Base-by-base conservation (phyloP, 2,888 invertebrate species). In the Drosophila suboccidentalis region DNA sequence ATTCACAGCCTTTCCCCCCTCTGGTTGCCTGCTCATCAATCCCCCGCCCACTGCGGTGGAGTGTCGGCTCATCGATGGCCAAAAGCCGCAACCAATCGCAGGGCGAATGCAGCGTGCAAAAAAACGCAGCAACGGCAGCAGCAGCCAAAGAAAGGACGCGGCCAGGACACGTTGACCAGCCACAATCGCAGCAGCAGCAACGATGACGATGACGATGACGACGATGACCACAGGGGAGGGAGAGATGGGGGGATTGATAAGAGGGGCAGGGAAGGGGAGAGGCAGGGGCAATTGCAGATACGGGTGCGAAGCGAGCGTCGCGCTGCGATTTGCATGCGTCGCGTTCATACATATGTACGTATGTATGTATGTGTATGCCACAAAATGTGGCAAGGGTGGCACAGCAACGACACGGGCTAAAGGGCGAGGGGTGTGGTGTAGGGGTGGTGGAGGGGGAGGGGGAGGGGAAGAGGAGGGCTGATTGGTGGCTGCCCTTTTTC, bases 311-410 rank as follows among this genome's bases (percentile, higher is more conserved):
- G 57, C 29, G 26, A 47, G 50, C 75, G 65, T 64, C 70, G 78
- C 76, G 60, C 47, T 68, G 59, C 88, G 86, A 88, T 84, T 84
- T 84, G 88, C 84, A 84, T 84, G 88, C 88, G 88, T 86, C 77
- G 80, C 77, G 29, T 43, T 49, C 62, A 57, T 19, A 74, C 46
- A 71, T 46, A 26, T 6, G 26, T 26, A 22, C 4, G 22, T 22
- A 5, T 22, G 22, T 22, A 26, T 26, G 26, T 26, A 22, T 22
- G 5, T 26, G 8, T 8, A 36, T 41, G 53, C 59, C 66, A 41
- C 53, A 51, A 44, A 38, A 11, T 59, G 59, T 11, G 44, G 46
- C 53, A 46, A 46, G 26, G 36, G 46, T 17, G 32, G 11, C 41
- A 22, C 1, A 5, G 13, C 19, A 43, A 1, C 8, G 26, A 15